Evolutionary conservation across 2,888 invertebrate genomes (phyloP).

Genomic region (Sesamia inferens): DNA sequence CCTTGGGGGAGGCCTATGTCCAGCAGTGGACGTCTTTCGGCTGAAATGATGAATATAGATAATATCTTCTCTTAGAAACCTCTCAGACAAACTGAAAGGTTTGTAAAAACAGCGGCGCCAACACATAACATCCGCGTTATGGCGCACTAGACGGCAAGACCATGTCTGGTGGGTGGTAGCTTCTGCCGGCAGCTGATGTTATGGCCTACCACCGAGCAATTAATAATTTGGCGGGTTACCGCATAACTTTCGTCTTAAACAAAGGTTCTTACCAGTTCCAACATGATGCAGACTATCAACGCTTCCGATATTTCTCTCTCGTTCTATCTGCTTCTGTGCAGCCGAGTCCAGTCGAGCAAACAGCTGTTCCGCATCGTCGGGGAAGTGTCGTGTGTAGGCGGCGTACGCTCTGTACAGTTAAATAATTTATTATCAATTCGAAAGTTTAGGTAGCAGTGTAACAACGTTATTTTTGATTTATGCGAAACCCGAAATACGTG

Average conservation of each 20-base stretch:
- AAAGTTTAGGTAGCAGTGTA: too few species aligned
- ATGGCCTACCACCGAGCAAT: too few species aligned
- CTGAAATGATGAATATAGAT: too few species aligned
- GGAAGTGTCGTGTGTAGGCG: slow-evolving; percentile 97
- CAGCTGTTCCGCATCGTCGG: slow-evolving; percentile 96
- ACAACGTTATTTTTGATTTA: too few species aligned
- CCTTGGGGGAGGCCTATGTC: too few species aligned
- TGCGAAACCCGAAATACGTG: too few species aligned
- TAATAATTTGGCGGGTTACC: too few species aligned
- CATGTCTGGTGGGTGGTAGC: too few species aligned
- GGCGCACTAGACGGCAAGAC: neutral
- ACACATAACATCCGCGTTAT: neutral
- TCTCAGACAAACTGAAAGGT: neutral
- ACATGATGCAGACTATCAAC: slow-evolving; percentile 83
- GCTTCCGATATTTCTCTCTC: slow-evolving; percentile 84
- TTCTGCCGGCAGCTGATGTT: too few species aligned
- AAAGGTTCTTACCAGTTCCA: slow-evolving; percentile 73
- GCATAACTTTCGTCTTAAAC: too few species aligned
- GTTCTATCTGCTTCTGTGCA: slow-evolving; percentile 90
- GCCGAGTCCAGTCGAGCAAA: slow-evolving; percentile 95
- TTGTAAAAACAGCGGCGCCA: neutral
- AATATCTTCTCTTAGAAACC: neutral
- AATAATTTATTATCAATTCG: too few species aligned
- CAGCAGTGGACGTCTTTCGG: too few species aligned
- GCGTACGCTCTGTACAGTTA: slow-evolving; percentile 93